Evolutionary conservation across 2,888 invertebrate genomes (phyloP), one percentile per base, ranked within the genome.

Genomic region (Lymantria monacha): DNA sequence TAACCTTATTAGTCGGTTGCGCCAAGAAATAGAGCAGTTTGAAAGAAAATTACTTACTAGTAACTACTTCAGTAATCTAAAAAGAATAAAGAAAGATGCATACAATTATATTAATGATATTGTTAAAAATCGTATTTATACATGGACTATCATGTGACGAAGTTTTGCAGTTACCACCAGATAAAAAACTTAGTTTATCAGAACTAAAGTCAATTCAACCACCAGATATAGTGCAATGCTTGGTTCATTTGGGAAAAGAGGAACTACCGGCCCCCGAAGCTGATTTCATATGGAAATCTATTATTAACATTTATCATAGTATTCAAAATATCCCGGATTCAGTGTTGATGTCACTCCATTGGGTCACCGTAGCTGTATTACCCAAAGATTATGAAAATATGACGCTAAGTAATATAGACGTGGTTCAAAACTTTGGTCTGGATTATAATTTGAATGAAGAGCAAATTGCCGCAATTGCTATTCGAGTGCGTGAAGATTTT

Each of bases 361-460:
- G 92, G 91, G 78, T 92, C 7, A 83, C 88, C 0, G 69, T 80
- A 0, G 92, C 91, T 0, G 80, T 93, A 13, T 77, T 82, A 0
- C 77, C 86, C 0, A 81, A 86, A 9, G 92, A 93, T 30, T 88
- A 92, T 45, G 59, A 60, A 1, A 93, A 93, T 61, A 78, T 93
- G 0, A 91, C 92, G 0, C 67, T 93, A 9, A 81, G 80, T 48
- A 87, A 83, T 48, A 87, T 93, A 7, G 93, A 93, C 22, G 86
- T 92, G 0, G 83, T 94, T 9, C 81, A 87, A 55, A 92, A 92
- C 42, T 93, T 94, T 68, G 93, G 93, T 3, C 63, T 85, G 0
- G 85, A 91, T 63, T 92, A 90, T 57, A 79, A 85, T 42, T 74
- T 92, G 40, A 78, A 72, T 33, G 55, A 69, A 1, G 78, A 76